Percentiles rank a stretch among this genome's conserved stretches.
phyloP scores from a whole-genome alignment of 2,888 invertebrate genomes.

The Dolichomitus sp. region DNA sequence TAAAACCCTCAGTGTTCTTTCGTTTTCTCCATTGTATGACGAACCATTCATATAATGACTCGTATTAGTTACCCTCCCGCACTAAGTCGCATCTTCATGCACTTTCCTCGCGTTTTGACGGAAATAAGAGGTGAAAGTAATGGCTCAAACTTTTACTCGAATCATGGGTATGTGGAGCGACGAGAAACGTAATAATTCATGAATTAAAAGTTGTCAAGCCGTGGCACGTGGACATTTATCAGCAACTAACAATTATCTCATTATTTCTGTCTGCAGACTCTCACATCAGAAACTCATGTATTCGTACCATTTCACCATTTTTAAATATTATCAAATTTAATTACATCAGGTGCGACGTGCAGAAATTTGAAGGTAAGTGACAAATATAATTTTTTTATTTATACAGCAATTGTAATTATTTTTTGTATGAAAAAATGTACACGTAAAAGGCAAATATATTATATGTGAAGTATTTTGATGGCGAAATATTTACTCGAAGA shows the following conservation, averaged over 20 bases:
- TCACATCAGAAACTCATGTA: neutral
- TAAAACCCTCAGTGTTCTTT: conserved; percentile 65
- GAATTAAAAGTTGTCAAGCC: conserved; percentile 30
- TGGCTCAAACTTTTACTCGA: conserved; percentile 71
- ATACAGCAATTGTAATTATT: neutral
- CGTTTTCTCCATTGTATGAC: conserved; percentile 77
- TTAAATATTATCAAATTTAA: neutral
- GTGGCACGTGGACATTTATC: conserved; percentile 24
- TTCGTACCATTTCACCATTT: neutral
- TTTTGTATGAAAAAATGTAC: too few species aligned
- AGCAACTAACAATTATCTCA: neutral
- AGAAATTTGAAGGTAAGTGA: neutral
- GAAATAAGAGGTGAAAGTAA: conserved; percentile 81
- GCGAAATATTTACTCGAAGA: neutral
- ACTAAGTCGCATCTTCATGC: neutral
- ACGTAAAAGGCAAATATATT: neutral
- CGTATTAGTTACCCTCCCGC: conserved; percentile 67
- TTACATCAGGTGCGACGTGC: neutral
- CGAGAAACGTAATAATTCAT: conserved; percentile 34
- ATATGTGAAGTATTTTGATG: neutral
- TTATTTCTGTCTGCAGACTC: neutral
- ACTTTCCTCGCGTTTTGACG: conserved; percentile 75
- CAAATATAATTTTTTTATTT: neutral
- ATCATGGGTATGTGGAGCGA: conserved; percentile 63
- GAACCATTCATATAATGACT: conserved; percentile 69